Percentiles rank a stretch among this genome's conserved stretches.
Evolutionary conservation across 2,888 invertebrate species (phyloP).

Genomic region (Philonicus albiceps): DNA sequence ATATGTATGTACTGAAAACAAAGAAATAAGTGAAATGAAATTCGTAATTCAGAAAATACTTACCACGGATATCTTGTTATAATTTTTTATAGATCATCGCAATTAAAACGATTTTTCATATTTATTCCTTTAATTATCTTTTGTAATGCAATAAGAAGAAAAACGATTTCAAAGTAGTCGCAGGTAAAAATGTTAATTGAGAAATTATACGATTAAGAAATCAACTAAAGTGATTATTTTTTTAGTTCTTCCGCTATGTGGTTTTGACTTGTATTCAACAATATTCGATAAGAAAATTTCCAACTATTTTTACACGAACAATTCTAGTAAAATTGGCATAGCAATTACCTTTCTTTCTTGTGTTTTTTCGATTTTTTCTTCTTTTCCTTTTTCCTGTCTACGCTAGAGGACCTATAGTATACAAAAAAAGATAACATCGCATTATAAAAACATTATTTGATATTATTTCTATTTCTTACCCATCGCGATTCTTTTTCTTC

Average conservation of each 20-base stretch:
- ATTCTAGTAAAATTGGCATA: background rate
- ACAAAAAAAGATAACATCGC: slow-evolving; percentile 3
- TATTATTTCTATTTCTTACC: slow-evolving; percentile 64
- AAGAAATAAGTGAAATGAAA: slow-evolving; percentile 34
- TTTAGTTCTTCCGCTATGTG: slow-evolving; percentile 20
- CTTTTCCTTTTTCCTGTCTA: slow-evolving; percentile 77
- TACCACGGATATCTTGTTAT: slow-evolving; percentile 47
- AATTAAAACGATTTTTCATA: slow-evolving; percentile 43
- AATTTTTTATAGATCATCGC: slow-evolving; percentile 39
- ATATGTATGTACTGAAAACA: background rate
- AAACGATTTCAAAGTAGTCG: slow-evolving; percentile 45
- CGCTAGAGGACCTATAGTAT: slow-evolving; percentile 70
- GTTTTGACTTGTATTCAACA: slow-evolving; percentile 26
- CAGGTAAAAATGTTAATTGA: slow-evolving; percentile 39
- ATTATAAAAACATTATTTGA: background rate
- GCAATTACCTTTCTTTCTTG: slow-evolving; percentile 75
- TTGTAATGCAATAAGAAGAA: slow-evolving; percentile 52
- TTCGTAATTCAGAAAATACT: slow-evolving; percentile 50
- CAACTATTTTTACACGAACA: slow-evolving; percentile 19
- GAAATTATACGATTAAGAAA: slow-evolving; percentile 37
- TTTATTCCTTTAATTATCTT: slow-evolving; percentile 50
- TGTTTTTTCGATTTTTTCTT: slow-evolving; percentile 82
- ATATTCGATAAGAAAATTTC: slow-evolving; percentile 29
- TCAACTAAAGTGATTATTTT: slow-evolving; percentile 17
- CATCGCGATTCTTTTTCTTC: slow-evolving; percentile 77